Base-by-base conservation (phyloP, 2,113 vertebrate genomes). In the Cyanistes caeruleus region DNA sequence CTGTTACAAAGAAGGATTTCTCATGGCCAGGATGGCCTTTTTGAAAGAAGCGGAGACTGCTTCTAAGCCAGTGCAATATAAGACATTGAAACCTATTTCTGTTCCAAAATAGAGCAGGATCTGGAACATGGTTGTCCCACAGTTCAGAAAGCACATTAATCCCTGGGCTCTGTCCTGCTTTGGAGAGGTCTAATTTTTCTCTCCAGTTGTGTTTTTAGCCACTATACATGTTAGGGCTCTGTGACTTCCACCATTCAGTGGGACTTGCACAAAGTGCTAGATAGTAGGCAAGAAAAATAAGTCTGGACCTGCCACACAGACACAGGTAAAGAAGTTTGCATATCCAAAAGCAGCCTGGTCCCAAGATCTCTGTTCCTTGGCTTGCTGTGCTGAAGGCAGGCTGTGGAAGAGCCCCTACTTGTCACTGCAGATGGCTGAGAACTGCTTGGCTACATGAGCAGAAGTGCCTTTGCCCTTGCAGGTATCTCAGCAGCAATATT, bases 281-380 rank as follows among this genome's bases (percentile, higher is more conserved):
- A n/a, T 19, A 60, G 30, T 13, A 72, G 9, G 11, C 62, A 39
- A 55, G 16, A 23, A 55, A 60, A 81, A 33, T 39, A 82, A 24
- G 4, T 46, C 37, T 79, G 18, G 8, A 25, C 8, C 19, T 65
- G 33, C 48, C 62, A 22, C 46, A 41, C 4, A 53, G 21, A n/a
- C 20, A 25, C 9, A 30, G n/a, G 15, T 13, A 9, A 37, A 44
- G 16, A 65, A n/a, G 2, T 6, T 90, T 17, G 13, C 0, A 0
- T 22, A 89, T 35, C 56, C 20, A 15, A 75, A 84, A 21, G 9
- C 30, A 48, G 13, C 6, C 0, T 0, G 28, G 25, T 12, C 69
- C 62, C 2, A 2, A 39, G 15, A 11, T 23, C 44, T 51, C n/a
- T 35, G 3, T 51, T 43, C 20, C 58, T 35, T 80, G 35, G 25